Conservation (phyloP, 2,797 vertebrate species). For the Allobates femoralis region DNA sequence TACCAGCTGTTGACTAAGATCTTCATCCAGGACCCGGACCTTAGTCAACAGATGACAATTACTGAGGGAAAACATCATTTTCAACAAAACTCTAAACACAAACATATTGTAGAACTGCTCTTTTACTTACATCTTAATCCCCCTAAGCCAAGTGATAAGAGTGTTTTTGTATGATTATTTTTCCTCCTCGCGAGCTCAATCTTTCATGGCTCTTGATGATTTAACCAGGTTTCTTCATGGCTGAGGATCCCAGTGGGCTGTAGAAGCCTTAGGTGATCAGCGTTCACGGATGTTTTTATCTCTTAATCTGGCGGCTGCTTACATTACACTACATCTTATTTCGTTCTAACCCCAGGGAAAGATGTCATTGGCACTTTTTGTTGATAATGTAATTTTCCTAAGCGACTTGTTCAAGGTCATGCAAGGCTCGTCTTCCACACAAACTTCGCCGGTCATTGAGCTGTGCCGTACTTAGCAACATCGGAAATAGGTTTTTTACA, state of each 20-base stretch:
- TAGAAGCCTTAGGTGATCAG: conserved; percentile 17
- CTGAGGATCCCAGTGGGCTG: conserved; percentile 17
- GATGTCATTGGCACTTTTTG: conserved; percentile 24
- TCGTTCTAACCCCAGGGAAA: conserved; percentile 32
- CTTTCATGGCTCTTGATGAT: conserved; percentile 21
- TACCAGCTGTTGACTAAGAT: no score
- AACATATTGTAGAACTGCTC: background rate
- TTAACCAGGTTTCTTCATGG: conserved; percentile 26
- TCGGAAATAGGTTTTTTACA: conserved; percentile 17
- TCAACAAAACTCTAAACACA: background rate
- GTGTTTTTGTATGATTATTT: conserved; percentile 11
- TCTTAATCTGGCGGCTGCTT: conserved; percentile 25
- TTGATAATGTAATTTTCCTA: conserved; percentile 44
- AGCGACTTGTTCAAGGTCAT: conserved; percentile 32
- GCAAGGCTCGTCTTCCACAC: conserved; percentile 14
- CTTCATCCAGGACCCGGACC: background rate
- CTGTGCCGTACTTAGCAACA: background rate
- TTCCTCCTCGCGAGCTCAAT: background rate
- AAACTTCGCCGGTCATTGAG: conserved; percentile 8
- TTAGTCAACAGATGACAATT: background rate
- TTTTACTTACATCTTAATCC: background rate
- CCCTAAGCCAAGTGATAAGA: background rate
- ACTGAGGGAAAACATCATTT: background rate
- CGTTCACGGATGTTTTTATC: conserved; percentile 26
- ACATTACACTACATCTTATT: conserved; percentile 34